These are phyloP conservation scores for Drosophila albomicans DNA, from an alignment of 1,140 invertebrate species.

Conservation along the genomic window DNA sequence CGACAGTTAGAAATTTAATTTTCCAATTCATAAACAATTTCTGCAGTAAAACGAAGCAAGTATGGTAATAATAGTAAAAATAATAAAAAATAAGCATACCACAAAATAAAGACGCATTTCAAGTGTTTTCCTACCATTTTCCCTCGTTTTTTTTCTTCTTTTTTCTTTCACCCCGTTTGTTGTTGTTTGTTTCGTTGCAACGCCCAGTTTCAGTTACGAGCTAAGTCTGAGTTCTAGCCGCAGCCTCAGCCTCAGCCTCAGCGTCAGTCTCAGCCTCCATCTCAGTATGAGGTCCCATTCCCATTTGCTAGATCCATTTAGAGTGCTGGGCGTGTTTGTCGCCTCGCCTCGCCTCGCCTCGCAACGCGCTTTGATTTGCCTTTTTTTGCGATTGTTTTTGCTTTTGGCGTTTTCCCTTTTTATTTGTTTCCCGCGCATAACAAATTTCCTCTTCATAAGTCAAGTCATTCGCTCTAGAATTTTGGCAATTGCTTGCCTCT, in stretches of 20 bases:
- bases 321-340: slow-evolving; percentile 46
- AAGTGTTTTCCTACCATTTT: slow-evolving; percentile 22
- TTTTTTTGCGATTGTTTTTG: slow-evolving; percentile 38
- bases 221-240: background rate
- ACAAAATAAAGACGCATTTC: slow-evolving; percentile 50
- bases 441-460: slow-evolving; percentile 52
- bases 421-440: slow-evolving; percentile 33
- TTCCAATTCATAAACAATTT: slow-evolving; percentile 82
- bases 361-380: slow-evolving; percentile 40
- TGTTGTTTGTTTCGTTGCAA: slow-evolving; percentile 32
- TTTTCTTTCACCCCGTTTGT: slow-evolving; percentile 10
- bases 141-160: slow-evolving; percentile 34
- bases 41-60: slow-evolving; percentile 71
- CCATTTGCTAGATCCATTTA: slow-evolving; percentile 6
- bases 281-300: background rate
- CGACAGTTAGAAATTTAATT: slow-evolving; percentile 70
- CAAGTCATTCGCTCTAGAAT: slow-evolving; percentile 40
- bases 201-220: slow-evolving; percentile 36
- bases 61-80: slow-evolving; percentile 73
- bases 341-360: slow-evolving; percentile 37
- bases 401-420: slow-evolving; percentile 30
- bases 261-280: background rate
- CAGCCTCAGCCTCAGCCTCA: background rate
- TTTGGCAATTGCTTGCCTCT: slow-evolving; percentile 24
- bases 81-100: slow-evolving; percentile 55